These are phyloP conservation scores for Smittia aterrima DNA, from an alignment of 2,888 invertebrate species.

Conservation along the genomic window DNA sequence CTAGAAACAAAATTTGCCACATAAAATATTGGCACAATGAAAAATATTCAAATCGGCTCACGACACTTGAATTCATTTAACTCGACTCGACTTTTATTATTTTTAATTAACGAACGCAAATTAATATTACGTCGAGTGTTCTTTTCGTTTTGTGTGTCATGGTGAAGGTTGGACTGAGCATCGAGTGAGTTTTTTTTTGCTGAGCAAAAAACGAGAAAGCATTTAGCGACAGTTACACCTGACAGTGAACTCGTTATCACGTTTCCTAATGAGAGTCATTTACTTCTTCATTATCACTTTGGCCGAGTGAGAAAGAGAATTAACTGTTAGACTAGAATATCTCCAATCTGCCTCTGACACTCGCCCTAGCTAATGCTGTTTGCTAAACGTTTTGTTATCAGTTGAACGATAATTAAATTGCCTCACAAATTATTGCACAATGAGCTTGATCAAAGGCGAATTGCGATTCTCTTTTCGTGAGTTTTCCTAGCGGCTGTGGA, in stretches of 20 bases:
- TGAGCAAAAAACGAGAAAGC: background rate
- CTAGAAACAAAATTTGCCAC: background rate
- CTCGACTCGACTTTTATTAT: slow-evolving; percentile 5
- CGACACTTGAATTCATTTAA: background rate
- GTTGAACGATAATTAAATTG: background rate
- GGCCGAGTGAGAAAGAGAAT: background rate
- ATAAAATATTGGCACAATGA: background rate
- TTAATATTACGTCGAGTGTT: background rate
- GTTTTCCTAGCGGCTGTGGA: background rate
- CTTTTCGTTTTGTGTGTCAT: background rate
- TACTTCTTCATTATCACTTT: background rate
- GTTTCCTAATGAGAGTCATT: background rate
- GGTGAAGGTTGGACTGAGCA: slow-evolving; percentile 8
- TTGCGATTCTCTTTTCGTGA: background rate
- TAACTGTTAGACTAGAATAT: background rate
- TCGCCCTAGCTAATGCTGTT: background rate
- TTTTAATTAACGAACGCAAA: slow-evolving; percentile 17
- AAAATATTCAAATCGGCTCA: background rate
- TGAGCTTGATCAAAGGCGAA: background rate
- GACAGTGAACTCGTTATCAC: background rate
- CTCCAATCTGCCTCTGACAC: background rate
- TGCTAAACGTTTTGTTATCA: background rate
- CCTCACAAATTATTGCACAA: slow-evolving; percentile 12
- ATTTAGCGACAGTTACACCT: background rate
- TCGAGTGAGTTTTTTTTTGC: background rate